Percentiles rank a stretch among this genome's conserved stretches.
Conservation (phyloP, 2,797 vertebrate genomes). For the Aldrovandia affinis region DNA sequence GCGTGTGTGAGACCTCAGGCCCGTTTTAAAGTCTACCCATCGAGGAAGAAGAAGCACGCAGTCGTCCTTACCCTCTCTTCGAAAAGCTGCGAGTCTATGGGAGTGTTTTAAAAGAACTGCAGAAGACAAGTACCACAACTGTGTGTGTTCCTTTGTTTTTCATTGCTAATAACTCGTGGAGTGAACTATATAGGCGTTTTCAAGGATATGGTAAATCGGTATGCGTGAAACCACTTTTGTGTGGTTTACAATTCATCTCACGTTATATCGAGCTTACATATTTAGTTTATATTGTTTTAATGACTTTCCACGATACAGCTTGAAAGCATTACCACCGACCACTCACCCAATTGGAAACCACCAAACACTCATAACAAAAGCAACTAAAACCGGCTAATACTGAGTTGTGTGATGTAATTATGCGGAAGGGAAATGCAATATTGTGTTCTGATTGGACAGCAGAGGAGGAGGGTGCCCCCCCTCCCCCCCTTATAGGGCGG, state of each 20-base stretch:
- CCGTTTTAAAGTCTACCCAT: neutral
- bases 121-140: neutral
- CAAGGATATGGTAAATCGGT: neutral
- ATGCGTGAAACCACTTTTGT: neutral
- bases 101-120: neutral
- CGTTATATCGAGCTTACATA: neutral
- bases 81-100: neutral
- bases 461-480: neutral
- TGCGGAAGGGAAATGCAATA: constrained; percentile 10
- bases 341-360: neutral
- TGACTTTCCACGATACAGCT: neutral
- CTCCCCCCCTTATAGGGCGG: neutral
- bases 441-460: constrained; percentile 1
- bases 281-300: constrained; percentile 3
- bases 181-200: neutral
- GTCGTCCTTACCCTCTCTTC: neutral
- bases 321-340: constrained; percentile 1
- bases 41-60: neutral
- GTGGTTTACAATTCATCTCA: neutral
- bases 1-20: neutral
- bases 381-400: neutral
- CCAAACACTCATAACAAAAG: neutral
- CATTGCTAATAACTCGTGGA: neutral
- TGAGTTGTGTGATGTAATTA: constrained; percentile 7
- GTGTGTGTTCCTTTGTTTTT: constrained; percentile 3